Evolutionary conservation across 2,797 vertebrate genomes (phyloP).

Genomic region (Diplodus sargus): DNA sequence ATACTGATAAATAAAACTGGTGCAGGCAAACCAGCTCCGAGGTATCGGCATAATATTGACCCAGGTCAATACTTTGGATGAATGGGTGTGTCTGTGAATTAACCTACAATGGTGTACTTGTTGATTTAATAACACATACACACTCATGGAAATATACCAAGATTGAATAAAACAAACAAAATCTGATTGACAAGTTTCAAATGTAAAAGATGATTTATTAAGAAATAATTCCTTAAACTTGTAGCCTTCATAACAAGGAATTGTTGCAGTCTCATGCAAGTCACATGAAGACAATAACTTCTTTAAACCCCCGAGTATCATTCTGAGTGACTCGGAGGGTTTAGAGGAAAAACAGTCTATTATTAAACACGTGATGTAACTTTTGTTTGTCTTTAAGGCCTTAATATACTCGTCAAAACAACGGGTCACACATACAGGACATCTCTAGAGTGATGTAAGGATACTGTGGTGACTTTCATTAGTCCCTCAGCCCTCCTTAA

Average conservation of each 20-base stretch:
- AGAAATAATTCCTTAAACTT: background rate
- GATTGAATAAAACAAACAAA: background rate
- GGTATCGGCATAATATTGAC: background rate
- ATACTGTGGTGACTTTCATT: conserved; percentile 14
- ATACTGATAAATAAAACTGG: too few species aligned
- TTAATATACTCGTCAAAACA: background rate
- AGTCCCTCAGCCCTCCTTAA: conserved; percentile 24
- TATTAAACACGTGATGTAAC: conserved; percentile 4
- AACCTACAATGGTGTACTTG: background rate
- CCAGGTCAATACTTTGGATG: background rate
- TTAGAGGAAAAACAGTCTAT: conserved; percentile 4
- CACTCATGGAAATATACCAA: background rate
- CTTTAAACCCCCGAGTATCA: background rate
- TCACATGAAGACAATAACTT: background rate
- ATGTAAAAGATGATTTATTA: background rate
- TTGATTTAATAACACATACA: background rate
- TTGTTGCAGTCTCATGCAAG: background rate
- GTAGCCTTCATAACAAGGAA: background rate
- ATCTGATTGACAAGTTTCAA: background rate
- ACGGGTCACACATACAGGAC: background rate
- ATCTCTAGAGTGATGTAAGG: conserved; percentile 30
- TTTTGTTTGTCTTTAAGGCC: background rate
- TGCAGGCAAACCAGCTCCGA: background rate
- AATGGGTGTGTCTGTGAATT: background rate
- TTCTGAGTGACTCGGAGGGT: background rate